These are phyloP conservation scores for Dynastes grantii DNA, from an alignment of 2,888 invertebrate species.

Conservation along the genomic window DNA sequence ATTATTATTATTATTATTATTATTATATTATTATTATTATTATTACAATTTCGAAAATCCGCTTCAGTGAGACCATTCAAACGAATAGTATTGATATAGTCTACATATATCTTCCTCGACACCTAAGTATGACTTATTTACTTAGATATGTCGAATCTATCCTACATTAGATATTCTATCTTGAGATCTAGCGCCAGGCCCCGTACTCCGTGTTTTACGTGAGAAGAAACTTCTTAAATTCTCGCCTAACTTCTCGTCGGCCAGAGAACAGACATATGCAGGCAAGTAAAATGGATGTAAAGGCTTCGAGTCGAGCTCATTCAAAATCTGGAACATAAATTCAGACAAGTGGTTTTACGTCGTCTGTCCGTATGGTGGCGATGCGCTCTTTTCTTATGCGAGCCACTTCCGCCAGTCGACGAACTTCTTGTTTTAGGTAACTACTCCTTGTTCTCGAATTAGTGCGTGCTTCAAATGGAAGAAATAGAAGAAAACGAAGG, in stretches of 20 bases:
- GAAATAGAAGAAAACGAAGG: neutral
- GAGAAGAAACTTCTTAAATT: neutral
- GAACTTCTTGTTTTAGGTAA: neutral
- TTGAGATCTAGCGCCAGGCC: neutral
- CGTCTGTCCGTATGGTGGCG: neutral
- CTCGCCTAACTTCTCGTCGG: no score
- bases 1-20: no score
- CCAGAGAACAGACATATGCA: neutral
- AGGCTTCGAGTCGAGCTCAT: slow-evolving; percentile 13
- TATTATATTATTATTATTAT: no score
- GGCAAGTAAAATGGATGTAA: slow-evolving; percentile 15
- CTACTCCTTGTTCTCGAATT: neutral
- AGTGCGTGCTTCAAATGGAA: neutral
- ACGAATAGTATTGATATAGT: no score
- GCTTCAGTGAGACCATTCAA: no score
- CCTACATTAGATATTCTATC: neutral
- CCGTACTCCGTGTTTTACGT: neutral
- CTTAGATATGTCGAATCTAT: neutral
- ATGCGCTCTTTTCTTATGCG: neutral
- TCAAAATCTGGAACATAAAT: slow-evolving; percentile 11
- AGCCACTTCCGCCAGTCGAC: neutral
- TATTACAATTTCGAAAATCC: no score
- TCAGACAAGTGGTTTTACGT: slow-evolving; percentile 28
- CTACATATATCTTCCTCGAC: neutral
- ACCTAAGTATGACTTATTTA: neutral